Base-by-base conservation (phyloP, 2,113 vertebrate species). In the Prinia subflava region DNA sequence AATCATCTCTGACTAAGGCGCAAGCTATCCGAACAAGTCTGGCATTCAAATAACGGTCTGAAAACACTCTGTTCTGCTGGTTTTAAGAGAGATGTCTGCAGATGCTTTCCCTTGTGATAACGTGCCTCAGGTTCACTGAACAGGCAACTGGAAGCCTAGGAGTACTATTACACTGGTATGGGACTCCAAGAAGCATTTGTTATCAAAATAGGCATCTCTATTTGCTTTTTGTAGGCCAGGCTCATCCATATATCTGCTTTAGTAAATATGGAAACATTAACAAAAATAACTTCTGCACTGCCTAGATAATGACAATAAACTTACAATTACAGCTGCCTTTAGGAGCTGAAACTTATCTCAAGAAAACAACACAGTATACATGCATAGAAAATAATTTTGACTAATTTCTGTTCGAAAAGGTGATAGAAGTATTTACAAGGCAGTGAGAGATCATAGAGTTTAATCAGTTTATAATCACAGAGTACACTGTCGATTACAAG, bases 401-500 rank as follows among this genome's bases (percentile, higher is more conserved):
- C 41, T 92, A 69, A 93, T 92, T 95, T 88, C 39, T 89, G 39
- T 37, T 70, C 55, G 39, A 89, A 86, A 87, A 90, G 19, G 64
- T 87, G 83, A 76, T 39, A 83, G 55, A 79, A 74, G 56, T 63
- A 89, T 86, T 96, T 92, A 77, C 33, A 83, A 90, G 35, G 13
- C 37, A 28, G 6, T 82, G 55, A 88, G 71, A 85, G n/a, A 83
- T 80, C 55, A 79, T 18, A n/a, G 20, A 70, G 56, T 86, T 80
- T 93, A 95, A 92, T 88, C 79, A 86, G 55, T 83, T 96, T 93
- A 90, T 93, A 94, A 95, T 92, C 71, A 85, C 41, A 70, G 71
- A 73, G 44, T 67, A 55, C 31, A 9, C 41, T 95, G 86, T 81
- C 13, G 0, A 83, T 95, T 90, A 83, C 42, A 92, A 93, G 83